Evolutionary conservation across 1,140 invertebrate genomes (phyloP).

Genomic region (Meloidogyne chitwoodi): DNA sequence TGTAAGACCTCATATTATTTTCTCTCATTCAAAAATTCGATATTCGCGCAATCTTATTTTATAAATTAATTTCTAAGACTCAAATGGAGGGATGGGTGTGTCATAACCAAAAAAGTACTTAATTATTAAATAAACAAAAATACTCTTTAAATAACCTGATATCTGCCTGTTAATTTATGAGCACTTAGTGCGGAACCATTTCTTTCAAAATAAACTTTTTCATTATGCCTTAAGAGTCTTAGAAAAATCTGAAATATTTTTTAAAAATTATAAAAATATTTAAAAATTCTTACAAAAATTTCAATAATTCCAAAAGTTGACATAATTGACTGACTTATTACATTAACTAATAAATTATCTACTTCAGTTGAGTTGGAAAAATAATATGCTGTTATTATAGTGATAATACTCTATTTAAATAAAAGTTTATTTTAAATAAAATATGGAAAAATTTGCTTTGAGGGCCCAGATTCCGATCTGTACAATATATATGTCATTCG

Average conservation of each 20-base stretch:
- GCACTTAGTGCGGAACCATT: background rate
- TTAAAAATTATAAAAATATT: background rate
- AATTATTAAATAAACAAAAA: too few relatives aligned
- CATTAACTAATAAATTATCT: background rate
- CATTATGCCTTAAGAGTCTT: background rate
- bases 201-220: background rate
- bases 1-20: too few relatives aligned
- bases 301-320: background rate
- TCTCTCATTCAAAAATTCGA: too few relatives aligned
- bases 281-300: background rate
- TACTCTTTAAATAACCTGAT: background rate
- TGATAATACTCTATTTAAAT: background rate
- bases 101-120: too few relatives aligned
- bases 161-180: background rate
- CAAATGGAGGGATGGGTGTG: too few relatives aligned
- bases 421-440: background rate
- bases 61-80: too few relatives aligned
- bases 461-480: too few relatives aligned
- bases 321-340: background rate
- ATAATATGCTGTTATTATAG: background rate
- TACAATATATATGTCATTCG: too few relatives aligned
- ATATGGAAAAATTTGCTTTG: too few relatives aligned
- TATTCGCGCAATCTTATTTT: too few relatives aligned
- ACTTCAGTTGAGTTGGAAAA: background rate
- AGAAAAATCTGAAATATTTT: background rate